Evolutionary conservation across 2,113 vertebrate genomes (phyloP), one percentile per base, ranked within the genome.

Genomic region (Podilymbus podiceps): DNA sequence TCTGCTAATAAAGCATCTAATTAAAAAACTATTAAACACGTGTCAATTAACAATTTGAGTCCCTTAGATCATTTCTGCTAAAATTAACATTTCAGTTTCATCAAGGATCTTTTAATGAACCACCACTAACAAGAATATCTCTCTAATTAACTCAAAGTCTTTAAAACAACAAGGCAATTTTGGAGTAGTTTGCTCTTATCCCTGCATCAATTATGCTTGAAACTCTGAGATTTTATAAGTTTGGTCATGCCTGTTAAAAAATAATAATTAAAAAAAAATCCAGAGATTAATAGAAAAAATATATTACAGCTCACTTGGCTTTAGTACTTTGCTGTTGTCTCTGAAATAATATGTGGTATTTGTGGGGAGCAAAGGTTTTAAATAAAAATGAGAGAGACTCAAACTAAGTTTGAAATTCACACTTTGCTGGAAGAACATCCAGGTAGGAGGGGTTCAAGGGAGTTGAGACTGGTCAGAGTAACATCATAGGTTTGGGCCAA

Each of bases 51-150:
- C 97, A 95, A 69, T 86, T 87, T 95, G 55, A 96, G 95, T 89
- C 62, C 46, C 74, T 96, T 92, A 97, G 88, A 86, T 93, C 28
- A 53, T 78, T 88, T 96, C 76, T 72, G 79, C 67, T 76, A 85
- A 95, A 97, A 89, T 95, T 91, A 97, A 85, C 52, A 85, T 81
- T 97, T 94, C 59, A 22, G 44, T 95, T 94, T 33, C 83, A 88
- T 96, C 79, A 96, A 97, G 56, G 31, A 72, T 86, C 83, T 88
- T 85, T 95, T 94, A 96, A 97, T 96, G 93, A 97, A 84, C 88
- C 66, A 59, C 83, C 40, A 88, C 90, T 95, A 97, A 95, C 44
- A 84, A 92, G 77, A 97, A 69, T 94, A 81, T 76, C 92, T 94
- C 59, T 94, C 85, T 94, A 96, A 97, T 97, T 96, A 97, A 95